Conservation (phyloP, 2,113 vertebrate species). For the Columba livia region DNA sequence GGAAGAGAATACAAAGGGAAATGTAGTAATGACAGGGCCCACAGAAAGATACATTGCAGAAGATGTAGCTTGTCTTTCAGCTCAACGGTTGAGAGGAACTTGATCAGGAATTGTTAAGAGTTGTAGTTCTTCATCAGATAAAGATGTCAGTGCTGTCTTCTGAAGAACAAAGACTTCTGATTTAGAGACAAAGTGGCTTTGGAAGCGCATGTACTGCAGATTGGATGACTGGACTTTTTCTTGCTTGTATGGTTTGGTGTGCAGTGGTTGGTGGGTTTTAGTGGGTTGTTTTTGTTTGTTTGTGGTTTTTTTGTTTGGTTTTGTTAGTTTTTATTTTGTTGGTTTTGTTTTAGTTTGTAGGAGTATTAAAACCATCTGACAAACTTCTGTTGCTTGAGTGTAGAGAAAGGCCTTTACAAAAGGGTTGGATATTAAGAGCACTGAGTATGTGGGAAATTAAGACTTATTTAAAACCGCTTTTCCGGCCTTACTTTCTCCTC, state of each 20-base stretch:
- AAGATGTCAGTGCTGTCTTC: not conserved
- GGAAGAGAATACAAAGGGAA: not conserved
- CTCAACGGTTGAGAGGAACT: not conserved
- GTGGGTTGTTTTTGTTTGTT: not conserved
- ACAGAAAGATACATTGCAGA: not conserved
- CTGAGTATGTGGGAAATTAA: not conserved
- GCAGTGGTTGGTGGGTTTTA: not conserved
- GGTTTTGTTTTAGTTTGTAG: too few relatives aligned
- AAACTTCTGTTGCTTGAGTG: not conserved
- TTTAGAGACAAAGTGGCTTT: not conserved
- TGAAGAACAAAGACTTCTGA: not conserved
- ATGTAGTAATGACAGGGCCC: not conserved
- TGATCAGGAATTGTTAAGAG: not conserved
- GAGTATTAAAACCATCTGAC: not conserved
- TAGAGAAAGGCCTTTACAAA: not conserved
- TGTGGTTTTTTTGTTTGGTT: rapidly evolving
- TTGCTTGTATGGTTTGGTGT: too few relatives aligned
- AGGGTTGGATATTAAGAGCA: not conserved
- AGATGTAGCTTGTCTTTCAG: not conserved
- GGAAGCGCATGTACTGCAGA: not conserved
- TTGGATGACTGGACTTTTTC: not conserved
- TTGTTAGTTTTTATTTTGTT: too few relatives aligned
- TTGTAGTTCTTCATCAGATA: not conserved
- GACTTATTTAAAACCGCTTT: not conserved
- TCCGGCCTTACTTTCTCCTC: not conserved